These are phyloP conservation scores for Cepaea hortensis DNA, from an alignment of 2,888 invertebrate species.

Conservation along the genomic window DNA sequence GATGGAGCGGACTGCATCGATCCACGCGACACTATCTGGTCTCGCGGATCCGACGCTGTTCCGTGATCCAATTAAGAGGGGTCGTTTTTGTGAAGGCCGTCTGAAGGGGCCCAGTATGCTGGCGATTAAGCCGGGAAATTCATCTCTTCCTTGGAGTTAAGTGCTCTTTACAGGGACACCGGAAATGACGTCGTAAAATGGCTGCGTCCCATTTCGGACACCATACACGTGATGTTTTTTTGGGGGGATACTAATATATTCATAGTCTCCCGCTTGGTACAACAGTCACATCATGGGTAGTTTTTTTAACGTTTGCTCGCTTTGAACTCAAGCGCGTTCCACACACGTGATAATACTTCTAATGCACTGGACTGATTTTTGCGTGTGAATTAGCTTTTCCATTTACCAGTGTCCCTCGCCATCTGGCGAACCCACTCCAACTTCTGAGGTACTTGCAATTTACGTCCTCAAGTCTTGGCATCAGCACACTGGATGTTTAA, in stretches of 20 bases:
- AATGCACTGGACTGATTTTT: too few species aligned
- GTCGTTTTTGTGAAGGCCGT: neutral
- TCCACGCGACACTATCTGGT: conserved; percentile 2
- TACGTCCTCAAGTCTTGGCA: too few species aligned
- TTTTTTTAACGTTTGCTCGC: too few species aligned
- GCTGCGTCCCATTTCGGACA: neutral
- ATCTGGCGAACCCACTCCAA: too few species aligned
- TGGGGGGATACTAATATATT: neutral
- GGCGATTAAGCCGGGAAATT: conserved; percentile 1
- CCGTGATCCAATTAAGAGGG: conserved; percentile 8
- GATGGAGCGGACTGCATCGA: conserved; percentile 2
- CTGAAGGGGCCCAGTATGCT: neutral
- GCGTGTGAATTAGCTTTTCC: too few species aligned
- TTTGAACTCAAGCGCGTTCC: too few species aligned
- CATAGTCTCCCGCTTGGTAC: neutral
- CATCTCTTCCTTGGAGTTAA: neutral
- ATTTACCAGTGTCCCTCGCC: too few species aligned
- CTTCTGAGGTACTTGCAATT: too few species aligned
- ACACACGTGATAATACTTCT: too few species aligned
- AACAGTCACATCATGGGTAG: too few species aligned
- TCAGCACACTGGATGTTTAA: too few species aligned
- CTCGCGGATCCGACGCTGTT: neutral
- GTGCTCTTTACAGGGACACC: neutral
- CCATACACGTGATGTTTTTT: neutral
- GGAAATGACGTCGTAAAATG: conserved; percentile 22